Evolutionary conservation across 2,113 vertebrate genomes (phyloP).

Genomic region (Sylvia atricapilla): DNA sequence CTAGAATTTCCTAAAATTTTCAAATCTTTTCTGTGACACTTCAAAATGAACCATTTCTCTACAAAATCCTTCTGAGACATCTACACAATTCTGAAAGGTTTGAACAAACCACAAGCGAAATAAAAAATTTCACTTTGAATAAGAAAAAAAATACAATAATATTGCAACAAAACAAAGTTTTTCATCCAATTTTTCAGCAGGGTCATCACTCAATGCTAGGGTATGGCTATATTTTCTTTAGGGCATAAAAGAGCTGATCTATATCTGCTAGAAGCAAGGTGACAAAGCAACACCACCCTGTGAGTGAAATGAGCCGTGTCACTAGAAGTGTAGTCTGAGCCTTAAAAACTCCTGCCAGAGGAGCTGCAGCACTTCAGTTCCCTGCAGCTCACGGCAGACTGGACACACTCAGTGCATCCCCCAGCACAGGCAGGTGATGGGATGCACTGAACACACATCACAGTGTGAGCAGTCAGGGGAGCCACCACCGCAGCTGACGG

Average conservation of each 20-base stretch:
- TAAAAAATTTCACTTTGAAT: background rate
- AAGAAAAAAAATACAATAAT: background rate
- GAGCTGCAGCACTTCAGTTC: background rate
- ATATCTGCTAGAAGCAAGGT: background rate
- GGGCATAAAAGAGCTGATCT: background rate
- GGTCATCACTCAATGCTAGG: background rate
- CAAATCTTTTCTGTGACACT: background rate
- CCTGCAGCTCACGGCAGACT: background rate
- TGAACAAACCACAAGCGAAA: background rate
- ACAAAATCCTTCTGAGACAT: background rate
- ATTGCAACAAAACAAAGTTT: background rate
- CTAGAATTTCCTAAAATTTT: background rate
- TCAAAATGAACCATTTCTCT: background rate
- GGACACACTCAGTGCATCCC: background rate
- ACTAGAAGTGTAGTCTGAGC: background rate
- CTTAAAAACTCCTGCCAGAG: background rate
- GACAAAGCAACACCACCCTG: background rate
- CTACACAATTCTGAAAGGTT: background rate
- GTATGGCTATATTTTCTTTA: background rate
- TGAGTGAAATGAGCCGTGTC: background rate
- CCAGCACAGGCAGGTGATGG: background rate
- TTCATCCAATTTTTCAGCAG: background rate
- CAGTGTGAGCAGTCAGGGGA: accelerated
- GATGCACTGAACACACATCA: accelerated
- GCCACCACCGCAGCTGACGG: background rate